These are phyloP conservation scores for Prionailurus bengalensis DNA, from an alignment of 2,113 vertebrate genomes.

Conservation along the genomic window DNA sequence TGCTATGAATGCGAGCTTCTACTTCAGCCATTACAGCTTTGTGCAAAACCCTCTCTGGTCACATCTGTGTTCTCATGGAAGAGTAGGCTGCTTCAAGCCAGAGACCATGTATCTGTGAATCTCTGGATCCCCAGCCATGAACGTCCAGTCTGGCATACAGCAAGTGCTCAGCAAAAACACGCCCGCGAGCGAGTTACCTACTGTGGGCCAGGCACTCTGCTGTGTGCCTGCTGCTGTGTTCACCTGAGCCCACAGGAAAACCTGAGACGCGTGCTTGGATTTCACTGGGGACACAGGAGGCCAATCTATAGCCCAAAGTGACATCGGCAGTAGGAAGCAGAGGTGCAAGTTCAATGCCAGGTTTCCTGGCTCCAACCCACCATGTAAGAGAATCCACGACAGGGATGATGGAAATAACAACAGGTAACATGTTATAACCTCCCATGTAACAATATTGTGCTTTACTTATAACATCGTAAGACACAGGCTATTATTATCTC, in stretches of 20 bases:
- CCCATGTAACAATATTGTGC: not conserved
- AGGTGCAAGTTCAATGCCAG: not conserved
- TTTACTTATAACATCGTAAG: not conserved
- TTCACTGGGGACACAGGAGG: not conserved
- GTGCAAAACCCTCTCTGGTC: not conserved
- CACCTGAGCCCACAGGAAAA: not conserved
- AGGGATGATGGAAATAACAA: rapidly evolving
- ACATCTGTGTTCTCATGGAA: not conserved
- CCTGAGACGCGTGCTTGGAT: not conserved
- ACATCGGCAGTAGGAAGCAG: rapidly evolving
- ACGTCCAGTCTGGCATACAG: rapidly evolving
- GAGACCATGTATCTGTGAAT: not conserved
- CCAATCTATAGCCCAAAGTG: not conserved
- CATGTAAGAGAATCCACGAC: rapidly evolving
- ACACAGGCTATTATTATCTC: not conserved
- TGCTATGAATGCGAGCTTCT: not conserved
- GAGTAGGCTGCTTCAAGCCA: not conserved
- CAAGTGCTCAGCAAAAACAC: not conserved
- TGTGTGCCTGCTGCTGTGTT: not conserved
- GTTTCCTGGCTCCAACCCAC: not conserved
- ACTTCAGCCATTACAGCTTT: not conserved
- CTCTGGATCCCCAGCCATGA: not conserved
- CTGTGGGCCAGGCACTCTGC: not conserved
- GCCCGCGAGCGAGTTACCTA: rapidly evolving
- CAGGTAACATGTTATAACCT: not conserved